Base-by-base conservation (phyloP, 2,797 vertebrate species). In the Anableps anableps region DNA sequence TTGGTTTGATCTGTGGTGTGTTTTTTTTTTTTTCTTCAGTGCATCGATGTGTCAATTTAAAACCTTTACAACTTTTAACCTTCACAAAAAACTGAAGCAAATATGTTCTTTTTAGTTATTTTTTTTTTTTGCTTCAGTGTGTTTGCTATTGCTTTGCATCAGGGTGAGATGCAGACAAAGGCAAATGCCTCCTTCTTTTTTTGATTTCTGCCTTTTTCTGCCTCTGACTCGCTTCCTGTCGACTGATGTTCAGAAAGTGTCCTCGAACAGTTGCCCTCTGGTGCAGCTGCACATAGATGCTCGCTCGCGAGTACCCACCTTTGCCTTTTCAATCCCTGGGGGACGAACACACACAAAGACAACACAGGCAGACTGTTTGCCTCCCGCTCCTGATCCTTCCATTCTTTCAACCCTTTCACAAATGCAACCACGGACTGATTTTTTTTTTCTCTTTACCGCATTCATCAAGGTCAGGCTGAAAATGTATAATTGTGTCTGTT, bases 391-490 rank as follows among this genome's bases (percentile, higher is more conserved):
- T 83, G 76, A 74, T 83, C 75, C 82, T 79, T 70, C 64, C 75
- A 81, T 84, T 84, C 45, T 66, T 43, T 78, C 83, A 34, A 66
- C 76, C 81, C 16, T 45, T 76, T 78, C 85, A 80, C 86, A 88
- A 64, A 85, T 80, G 83, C 87, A 83, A 72, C 51, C 0, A 72
- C 84, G 83, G 85, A 87, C 80, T 0, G 0, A 78, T 66, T 81
- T 84, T 80, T 80, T 34, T 83, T 66, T 85, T 47, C 72, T 79
- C 36, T 26, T 84, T 80, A 66, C 87, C 78, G 83, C 79, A 85
- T 88, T 86, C 80, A 83, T 90, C 90, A 92, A 93, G 92, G 90
- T 94, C 88, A 88, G 79, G 80, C 86, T 88, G 77, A 1, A 85
- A 89, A 83, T 87, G 85, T 78, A 86, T 88, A 86, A 88, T 86